Evolutionary conservation across 2,797 vertebrate species (phyloP).

Genomic region (Pelodytes ibericus): DNA sequence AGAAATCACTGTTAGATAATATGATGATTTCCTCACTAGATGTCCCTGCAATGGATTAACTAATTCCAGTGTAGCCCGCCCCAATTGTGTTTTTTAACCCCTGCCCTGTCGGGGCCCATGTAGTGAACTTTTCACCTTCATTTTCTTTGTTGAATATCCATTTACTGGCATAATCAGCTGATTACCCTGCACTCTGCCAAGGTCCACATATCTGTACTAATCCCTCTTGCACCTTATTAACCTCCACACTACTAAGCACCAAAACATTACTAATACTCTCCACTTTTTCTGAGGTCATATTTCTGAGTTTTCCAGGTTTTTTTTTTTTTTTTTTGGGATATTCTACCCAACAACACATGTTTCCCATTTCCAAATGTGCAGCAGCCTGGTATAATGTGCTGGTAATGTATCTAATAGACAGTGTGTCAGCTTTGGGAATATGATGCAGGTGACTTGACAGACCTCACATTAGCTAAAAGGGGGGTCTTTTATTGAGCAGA

Average conservation of each 20-base stretch:
- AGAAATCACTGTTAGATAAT: no score
- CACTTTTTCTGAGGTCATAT: constrained; percentile 8
- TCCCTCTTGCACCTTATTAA: constrained; percentile 19
- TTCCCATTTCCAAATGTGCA: constrained; percentile 30
- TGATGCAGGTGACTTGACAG: constrained; percentile 30
- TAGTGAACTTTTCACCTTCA: neutral
- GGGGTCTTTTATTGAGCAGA: neutral
- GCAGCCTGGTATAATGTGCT: constrained; percentile 29
- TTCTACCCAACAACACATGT: constrained; percentile 29
- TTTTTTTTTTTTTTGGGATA: constrained; percentile 31
- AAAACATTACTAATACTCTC: constrained; percentile 36
- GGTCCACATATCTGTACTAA: neutral
- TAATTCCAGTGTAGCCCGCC: no score
- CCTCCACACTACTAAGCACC: neutral
- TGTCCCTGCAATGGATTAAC: no score
- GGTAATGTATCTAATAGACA: constrained; percentile 36
- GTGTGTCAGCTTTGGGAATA: constrained; percentile 34
- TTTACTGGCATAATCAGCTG: neutral
- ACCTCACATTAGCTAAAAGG: constrained; percentile 3
- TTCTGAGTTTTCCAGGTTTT: constrained; percentile 22
- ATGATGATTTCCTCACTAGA: no score
- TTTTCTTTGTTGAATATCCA: neutral
- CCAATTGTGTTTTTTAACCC: neutral
- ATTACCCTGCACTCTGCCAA: constrained; percentile 4
- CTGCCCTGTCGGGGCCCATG: neutral